Conservation (phyloP, 2,113 vertebrate species). For the Oenanthe oenanthe region DNA sequence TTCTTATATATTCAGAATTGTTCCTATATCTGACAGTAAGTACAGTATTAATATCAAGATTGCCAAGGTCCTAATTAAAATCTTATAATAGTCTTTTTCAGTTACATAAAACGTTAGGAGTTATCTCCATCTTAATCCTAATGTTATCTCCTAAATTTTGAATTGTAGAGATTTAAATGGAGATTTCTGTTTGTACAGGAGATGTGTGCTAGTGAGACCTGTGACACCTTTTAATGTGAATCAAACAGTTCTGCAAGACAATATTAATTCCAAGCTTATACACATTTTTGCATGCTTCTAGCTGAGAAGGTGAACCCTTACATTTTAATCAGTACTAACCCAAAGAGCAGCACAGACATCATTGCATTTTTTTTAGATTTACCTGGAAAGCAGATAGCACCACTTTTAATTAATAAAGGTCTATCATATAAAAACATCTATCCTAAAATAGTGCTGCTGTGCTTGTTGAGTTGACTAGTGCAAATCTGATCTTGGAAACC, state of each 20-base stretch:
- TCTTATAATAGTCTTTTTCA: not conserved
- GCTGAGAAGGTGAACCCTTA: not conserved
- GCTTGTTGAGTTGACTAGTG: not conserved
- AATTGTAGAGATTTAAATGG: not conserved
- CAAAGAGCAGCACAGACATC: not conserved
- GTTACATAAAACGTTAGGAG: not conserved
- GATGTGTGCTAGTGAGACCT: not conserved
- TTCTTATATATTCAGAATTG: not conserved
- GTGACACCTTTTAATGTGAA: not conserved
- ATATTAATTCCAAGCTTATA: not conserved
- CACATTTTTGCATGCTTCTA: not conserved
- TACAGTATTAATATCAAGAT: not conserved
- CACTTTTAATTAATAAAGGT: not conserved
- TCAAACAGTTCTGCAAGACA: not conserved
- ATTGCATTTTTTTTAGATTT: not conserved
- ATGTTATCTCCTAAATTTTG: not conserved
- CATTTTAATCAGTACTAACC: not conserved
- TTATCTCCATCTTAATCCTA: not conserved
- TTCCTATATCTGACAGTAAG: not conserved
- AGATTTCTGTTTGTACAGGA: not conserved
- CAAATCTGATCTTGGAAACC: not conserved
- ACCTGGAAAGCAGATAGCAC: not conserved
- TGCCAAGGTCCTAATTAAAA: not conserved
- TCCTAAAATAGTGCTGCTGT: not conserved
- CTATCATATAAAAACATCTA: not conserved